These are phyloP conservation scores for Machimus atricapillus DNA, from an alignment of 2,888 invertebrate species.

Conservation along the genomic window DNA sequence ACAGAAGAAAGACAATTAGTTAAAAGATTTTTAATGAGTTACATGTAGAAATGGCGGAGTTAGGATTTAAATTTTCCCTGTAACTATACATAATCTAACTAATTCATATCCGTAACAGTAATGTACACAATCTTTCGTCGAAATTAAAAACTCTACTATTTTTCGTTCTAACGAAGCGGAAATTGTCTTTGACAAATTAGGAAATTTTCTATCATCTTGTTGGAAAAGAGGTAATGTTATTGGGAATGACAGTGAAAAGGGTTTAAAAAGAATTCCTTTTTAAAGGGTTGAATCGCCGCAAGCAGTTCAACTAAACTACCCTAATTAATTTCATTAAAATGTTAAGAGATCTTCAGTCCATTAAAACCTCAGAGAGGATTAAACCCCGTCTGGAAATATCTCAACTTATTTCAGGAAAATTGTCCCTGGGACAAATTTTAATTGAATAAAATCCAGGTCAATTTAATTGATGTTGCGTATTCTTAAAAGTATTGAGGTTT, in stretches of 20 bases:
- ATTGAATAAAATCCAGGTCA: neutral
- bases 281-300: neutral
- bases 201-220: neutral
- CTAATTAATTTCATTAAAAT: neutral
- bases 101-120: neutral
- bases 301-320: neutral
- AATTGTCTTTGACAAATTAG: neutral
- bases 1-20: too few relatives aligned
- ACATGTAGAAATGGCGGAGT: too few relatives aligned
- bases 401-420: neutral
- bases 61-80: neutral
- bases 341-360: neutral
- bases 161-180: neutral
- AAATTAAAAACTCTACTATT: neutral
- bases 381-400: neutral
- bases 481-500: neutral
- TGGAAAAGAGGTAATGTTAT: neutral
- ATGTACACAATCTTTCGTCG: neutral
- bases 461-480: neutral
- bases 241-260: neutral
- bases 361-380: neutral
- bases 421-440: neutral
- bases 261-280: neutral
- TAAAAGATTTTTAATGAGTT: too few relatives aligned
- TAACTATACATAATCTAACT: too few relatives aligned